A percentile compares a stretch with the other conserved stretches of the same genome.
Evolutionary conservation across 1,140 invertebrate species (phyloP).

Genomic region (Andricus grossulariae): DNA sequence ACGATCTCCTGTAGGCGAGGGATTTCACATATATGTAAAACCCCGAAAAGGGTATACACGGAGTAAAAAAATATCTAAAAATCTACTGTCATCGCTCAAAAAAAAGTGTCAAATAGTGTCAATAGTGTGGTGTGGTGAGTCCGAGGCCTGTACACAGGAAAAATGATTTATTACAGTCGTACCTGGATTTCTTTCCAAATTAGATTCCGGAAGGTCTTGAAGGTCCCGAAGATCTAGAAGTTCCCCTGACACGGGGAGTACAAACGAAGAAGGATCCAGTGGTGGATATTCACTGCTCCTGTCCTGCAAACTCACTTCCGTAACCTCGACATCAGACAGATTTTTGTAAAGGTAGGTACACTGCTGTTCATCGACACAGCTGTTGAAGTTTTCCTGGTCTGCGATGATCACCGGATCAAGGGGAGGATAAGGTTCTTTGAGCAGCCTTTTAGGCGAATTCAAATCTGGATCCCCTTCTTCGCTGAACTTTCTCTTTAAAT

Average conservation of each 20-base stretch:
- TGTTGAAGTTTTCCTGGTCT: constrained; percentile 25
- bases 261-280: constrained; percentile 7
- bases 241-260: constrained; percentile 26
- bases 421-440: constrained; percentile 10
- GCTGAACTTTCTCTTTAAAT: constrained; percentile 37
- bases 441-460: constrained; percentile 44
- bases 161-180: neutral
- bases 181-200: constrained; percentile 60
- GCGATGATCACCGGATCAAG: neutral
- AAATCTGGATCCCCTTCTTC: constrained; percentile 28
- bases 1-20: too few species aligned
- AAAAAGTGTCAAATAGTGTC: too few species aligned
- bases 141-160: neutral
- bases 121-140: too few species aligned
- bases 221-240: constrained; percentile 46
- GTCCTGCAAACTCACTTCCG: constrained; percentile 33
- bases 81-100: too few species aligned
- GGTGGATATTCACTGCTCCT: constrained; percentile 37
- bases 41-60: too few species aligned
- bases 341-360: constrained; percentile 14
- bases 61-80: too few species aligned
- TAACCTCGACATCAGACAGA: constrained; percentile 13
- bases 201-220: constrained; percentile 50
- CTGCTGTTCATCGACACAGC: constrained; percentile 22
- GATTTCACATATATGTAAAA: neutral